Conservation (phyloP, 2,113 vertebrate species). For the Clarias gariepinus region DNA sequence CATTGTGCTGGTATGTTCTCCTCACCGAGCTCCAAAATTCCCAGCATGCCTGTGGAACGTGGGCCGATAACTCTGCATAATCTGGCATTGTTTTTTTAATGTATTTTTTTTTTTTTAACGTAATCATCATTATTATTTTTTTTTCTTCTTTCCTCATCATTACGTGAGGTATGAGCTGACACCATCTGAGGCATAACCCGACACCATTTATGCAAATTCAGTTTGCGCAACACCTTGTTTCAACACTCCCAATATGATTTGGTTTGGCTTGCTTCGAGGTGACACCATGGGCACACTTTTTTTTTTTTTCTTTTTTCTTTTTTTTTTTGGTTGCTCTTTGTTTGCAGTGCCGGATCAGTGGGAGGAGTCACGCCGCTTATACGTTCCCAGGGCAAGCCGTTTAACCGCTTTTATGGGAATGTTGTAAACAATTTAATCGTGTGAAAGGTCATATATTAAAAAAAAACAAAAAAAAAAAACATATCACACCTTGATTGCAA, state of each 20-base stretch:
- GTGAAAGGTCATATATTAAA: not conserved
- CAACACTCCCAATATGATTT: no score
- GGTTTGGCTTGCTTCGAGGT: not conserved
- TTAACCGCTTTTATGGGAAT: not conserved
- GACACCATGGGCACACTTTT: not conserved
- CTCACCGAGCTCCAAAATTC: conserved; percentile 27
- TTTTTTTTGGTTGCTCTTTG: not conserved
- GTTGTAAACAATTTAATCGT: not conserved
- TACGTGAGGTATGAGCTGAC: not conserved
- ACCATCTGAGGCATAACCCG: not conserved
- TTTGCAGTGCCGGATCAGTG: not conserved
- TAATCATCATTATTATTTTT: not conserved
- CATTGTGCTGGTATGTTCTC: conserved; percentile 33
- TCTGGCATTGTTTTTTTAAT: not conserved
- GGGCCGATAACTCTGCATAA: conserved; percentile 21
- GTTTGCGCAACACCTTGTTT: not conserved
- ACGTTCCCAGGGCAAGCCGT: not conserved
- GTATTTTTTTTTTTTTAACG: not conserved
- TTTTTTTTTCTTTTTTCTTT: not conserved
- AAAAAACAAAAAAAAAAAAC: not conserved
- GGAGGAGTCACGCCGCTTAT: not conserved
- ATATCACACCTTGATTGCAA: not conserved
- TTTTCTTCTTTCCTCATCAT: not conserved
- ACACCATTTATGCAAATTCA: not conserved
- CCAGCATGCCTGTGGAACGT: conserved; percentile 14